Percentiles rank a stretch among this genome's conserved stretches.
phyloP scores from a whole-genome alignment of 2,888 invertebrate species.

The Brachyptera putata region DNA sequence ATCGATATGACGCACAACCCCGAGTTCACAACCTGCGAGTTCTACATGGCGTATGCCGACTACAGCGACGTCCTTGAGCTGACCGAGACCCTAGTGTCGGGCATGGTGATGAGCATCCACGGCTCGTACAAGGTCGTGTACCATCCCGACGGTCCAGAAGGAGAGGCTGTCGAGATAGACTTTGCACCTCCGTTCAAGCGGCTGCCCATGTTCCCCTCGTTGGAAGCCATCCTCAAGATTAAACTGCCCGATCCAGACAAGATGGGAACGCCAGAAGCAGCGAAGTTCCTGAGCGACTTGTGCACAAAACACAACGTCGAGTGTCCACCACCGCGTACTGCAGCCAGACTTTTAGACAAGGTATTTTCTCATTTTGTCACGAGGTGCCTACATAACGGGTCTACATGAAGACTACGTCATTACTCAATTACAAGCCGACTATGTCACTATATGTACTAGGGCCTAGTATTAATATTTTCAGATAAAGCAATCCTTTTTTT shows the following conservation, averaged over 20 bases:
- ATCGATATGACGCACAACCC: constrained; percentile 99
- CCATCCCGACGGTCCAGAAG: constrained; percentile 87
- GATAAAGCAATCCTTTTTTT: no score
- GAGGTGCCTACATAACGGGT: no score
- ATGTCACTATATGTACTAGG: no score
- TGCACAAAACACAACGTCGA: constrained; percentile 85
- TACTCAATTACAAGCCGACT: no score
- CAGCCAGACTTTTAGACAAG: constrained; percentile 92
- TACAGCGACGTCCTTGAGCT: constrained; percentile 92
- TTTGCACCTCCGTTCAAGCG: constrained; percentile 96
- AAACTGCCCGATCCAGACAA: constrained; percentile 69
- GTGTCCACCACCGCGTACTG: constrained; percentile 88
- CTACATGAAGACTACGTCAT: no score
- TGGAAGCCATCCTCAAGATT: constrained; percentile 75
- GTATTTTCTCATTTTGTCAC: no score
- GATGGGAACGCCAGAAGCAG: constrained; percentile 64
- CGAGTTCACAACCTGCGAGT: constrained; percentile 99
- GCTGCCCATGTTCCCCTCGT: constrained; percentile 83
- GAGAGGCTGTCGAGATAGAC: constrained; percentile 80
- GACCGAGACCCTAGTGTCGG: constrained; percentile 86
- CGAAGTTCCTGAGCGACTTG: constrained; percentile 71
- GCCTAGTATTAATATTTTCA: no score
- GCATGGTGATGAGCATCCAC: constrained; percentile 90
- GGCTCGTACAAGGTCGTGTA: constrained; percentile 85
- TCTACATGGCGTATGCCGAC: constrained; percentile 99